A percentile compares a stretch with the other conserved stretches of the same genome.
phyloP scores from a whole-genome alignment of 2,113 vertebrate genomes.

The Psittacula cyanocephala region DNA sequence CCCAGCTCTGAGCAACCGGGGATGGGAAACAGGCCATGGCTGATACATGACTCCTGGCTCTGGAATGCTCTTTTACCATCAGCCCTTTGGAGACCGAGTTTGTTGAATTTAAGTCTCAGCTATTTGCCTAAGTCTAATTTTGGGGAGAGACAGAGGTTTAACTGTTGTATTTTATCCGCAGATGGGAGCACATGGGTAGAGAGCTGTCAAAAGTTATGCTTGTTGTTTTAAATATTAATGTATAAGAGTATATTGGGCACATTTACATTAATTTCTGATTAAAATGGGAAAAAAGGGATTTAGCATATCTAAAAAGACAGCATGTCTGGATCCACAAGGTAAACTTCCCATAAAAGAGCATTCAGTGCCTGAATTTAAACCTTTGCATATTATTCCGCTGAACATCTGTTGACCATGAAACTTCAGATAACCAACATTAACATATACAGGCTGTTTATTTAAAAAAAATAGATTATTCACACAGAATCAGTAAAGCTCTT shows the following conservation, averaged over 20 bases:
- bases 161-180: background rate
- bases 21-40: conserved; percentile 42
- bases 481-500: conserved; percentile 44
- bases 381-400: conserved; percentile 39
- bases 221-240: background rate
- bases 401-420: conserved; percentile 61
- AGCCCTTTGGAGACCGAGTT: background rate
- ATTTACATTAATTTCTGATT: conserved; percentile 13
- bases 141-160: background rate
- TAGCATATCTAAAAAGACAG: background rate
- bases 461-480: conserved; percentile 59
- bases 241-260: background rate
- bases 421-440: conserved; percentile 72
- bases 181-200: background rate
- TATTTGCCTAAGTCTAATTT: background rate
- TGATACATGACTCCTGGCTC: conserved; percentile 38
- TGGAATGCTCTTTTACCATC: conserved; percentile 40
- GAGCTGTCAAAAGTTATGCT: background rate
- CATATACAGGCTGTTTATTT: conserved; percentile 69
- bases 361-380: conserved; percentile 38
- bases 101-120: conserved; percentile 9
- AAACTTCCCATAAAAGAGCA: conserved; percentile 31
- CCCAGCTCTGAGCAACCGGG: conserved; percentile 30
- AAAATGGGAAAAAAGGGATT: background rate
- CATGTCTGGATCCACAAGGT: background rate